A percentile compares a stretch with the other conserved stretches of the same genome.
phyloP scores from a whole-genome alignment of 1,140 invertebrate species.

The Polyergus mexicanus region DNA sequence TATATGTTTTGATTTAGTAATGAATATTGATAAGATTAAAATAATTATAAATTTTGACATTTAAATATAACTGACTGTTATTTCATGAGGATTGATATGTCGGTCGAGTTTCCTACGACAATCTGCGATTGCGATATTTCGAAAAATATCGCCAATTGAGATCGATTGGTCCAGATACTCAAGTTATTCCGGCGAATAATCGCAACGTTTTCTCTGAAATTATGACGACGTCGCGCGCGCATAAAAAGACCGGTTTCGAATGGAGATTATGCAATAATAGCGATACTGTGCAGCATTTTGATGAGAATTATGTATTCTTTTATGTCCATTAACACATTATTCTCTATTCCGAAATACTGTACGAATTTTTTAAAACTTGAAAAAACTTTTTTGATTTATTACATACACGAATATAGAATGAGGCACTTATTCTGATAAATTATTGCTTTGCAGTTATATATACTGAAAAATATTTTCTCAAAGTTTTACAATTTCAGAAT shows the following conservation, averaged over 20 bases:
- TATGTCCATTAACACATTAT: background rate
- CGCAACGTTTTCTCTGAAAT: conserved; percentile 54
- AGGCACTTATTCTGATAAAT: no score
- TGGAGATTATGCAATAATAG: conserved; percentile 67
- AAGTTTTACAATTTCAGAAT: no score
- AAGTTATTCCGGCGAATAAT: conserved; percentile 31
- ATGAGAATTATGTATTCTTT: background rate
- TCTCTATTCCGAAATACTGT: background rate
- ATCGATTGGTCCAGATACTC: background rate
- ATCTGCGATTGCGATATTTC: background rate
- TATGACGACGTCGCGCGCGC: conserved; percentile 38
- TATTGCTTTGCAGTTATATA: no score
- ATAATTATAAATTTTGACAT: background rate
- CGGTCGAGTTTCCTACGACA: background rate
- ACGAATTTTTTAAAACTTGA: background rate
- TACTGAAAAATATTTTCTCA: no score
- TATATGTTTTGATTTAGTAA: background rate
- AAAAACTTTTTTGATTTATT: background rate
- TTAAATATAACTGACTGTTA: conserved; percentile 1
- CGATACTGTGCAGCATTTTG: conserved; percentile 59
- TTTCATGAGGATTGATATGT: background rate
- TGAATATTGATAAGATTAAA: conserved; percentile 29
- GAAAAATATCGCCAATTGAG: conserved; percentile 20
- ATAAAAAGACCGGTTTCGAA: conserved; percentile 69
- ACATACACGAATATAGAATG: no score